Percentiles rank a stretch among this genome's conserved stretches.
Evolutionary conservation across 2,888 invertebrate genomes (phyloP).

Genomic region (Orthosia cruda): DNA sequence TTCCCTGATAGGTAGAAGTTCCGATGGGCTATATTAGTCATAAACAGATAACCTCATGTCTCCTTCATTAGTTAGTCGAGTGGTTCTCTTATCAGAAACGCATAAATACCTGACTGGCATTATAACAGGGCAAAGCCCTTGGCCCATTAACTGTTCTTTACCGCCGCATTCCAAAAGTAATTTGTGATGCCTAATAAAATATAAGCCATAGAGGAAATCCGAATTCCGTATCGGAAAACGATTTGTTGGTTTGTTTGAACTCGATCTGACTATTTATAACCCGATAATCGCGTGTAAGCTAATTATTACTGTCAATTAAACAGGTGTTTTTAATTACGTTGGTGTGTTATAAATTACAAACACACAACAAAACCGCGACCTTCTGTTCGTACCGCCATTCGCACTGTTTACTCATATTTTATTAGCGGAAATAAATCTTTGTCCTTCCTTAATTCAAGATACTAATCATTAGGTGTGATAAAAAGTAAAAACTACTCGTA

Average conservation of each 20-base stretch:
- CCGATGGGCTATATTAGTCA: conserved; percentile 41
- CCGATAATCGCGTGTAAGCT: conserved; percentile 34
- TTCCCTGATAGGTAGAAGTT: conserved; percentile 43
- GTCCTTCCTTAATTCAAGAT: conserved; percentile 1
- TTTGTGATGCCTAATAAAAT: conserved; percentile 63
- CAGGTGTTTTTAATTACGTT: conserved; percentile 49
- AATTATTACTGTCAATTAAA: conserved; percentile 57
- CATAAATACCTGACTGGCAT: conserved; percentile 72
- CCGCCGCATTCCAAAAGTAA: conserved; percentile 71
- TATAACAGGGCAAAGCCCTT: conserved; percentile 79
- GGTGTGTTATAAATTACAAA: conserved; percentile 40
- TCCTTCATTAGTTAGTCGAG: conserved; percentile 70
- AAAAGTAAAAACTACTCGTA: conserved; percentile 5
- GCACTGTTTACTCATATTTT: conserved; percentile 7
- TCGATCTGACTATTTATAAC: conserved; percentile 18
- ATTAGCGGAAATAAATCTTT: conserved; percentile 14
- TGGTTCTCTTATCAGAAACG: conserved; percentile 72
- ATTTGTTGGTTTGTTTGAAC: conserved; percentile 36
- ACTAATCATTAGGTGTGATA: not conserved
- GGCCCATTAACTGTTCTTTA: conserved; percentile 74
- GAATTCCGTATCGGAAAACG: conserved; percentile 45
- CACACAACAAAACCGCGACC: conserved; percentile 31
- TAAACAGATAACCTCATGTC: conserved; percentile 63
- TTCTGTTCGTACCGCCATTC: conserved; percentile 17
- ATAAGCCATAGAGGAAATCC: conserved; percentile 66